Evolutionary conservation across 2,797 vertebrate genomes (phyloP).

Genomic region (Sternotherus odoratus): DNA sequence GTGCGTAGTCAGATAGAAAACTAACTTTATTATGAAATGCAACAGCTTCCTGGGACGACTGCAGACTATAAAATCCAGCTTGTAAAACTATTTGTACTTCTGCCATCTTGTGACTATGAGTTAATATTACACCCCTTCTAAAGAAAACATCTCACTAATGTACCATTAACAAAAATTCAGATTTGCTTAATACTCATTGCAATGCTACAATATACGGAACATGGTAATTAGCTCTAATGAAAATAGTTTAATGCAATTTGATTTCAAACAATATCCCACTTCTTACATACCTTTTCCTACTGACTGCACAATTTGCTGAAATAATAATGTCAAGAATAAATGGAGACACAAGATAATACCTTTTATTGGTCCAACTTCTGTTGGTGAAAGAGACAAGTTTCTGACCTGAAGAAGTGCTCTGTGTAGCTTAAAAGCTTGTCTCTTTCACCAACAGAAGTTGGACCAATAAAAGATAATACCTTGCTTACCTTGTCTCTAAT

Average conservation of each 20-base stretch:
- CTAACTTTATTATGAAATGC: neutral
- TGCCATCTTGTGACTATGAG: conserved; percentile 61
- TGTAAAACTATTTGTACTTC: neutral
- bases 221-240: neutral
- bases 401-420: neutral
- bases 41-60: conserved; percentile 62
- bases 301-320: neutral
- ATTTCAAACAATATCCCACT: neutral
- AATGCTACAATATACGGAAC: neutral
- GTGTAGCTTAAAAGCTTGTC: neutral
- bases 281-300: neutral
- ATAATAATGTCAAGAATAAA: neutral
- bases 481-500: no score
- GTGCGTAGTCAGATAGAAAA: neutral
- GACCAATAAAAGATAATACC: neutral
- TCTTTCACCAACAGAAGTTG: neutral
- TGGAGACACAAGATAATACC: neutral
- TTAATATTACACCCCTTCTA: conserved; percentile 43
- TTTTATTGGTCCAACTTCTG: neutral
- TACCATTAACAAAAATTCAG: neutral
- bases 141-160: rapidly evolving
- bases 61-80: no score
- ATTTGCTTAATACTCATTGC: rapidly evolving
- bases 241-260: neutral
- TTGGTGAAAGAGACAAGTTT: neutral